Percentiles rank a stretch among this genome's conserved stretches.
phyloP scores from a whole-genome alignment of 2,113 vertebrate species.

The Pelusios castaneus region DNA sequence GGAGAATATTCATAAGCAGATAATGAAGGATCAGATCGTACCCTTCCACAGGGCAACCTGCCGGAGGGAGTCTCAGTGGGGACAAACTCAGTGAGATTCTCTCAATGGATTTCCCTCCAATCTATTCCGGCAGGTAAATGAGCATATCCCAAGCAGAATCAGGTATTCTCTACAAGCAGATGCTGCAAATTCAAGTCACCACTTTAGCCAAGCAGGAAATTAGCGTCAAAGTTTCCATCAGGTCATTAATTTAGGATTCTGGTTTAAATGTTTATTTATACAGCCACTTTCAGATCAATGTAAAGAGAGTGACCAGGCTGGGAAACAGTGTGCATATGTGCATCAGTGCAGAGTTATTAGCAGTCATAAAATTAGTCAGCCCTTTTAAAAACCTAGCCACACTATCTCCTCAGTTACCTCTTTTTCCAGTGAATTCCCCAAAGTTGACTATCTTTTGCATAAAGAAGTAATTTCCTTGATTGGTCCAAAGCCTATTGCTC shows the following conservation, averaged over 20 bases:
- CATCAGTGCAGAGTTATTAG: neutral
- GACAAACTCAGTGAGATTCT: neutral
- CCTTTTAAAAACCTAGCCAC: neutral
- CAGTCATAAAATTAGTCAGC: neutral
- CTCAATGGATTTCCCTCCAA: neutral
- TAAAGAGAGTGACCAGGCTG: neutral
- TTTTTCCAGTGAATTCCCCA: constrained; percentile 39
- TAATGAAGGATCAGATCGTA: neutral
- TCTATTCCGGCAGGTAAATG: neutral
- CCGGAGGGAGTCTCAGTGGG: no score
- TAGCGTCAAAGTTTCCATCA: neutral
- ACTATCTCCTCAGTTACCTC: neutral
- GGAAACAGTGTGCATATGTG: no score
- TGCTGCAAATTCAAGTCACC: neutral
- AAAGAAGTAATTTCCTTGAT: neutral
- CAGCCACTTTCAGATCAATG: neutral
- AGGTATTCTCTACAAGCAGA: neutral
- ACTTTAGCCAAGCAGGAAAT: neutral
- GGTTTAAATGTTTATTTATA: neutral
- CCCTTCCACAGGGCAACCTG: neutral
- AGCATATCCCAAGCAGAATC: neutral
- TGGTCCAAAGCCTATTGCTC: neutral
- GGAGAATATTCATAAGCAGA: neutral
- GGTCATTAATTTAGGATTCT: neutral
- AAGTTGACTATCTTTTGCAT: constrained; percentile 6